phyloP scores from a whole-genome alignment of 2,888 invertebrate species.

The Leptinotarsa peninsularis region DNA sequence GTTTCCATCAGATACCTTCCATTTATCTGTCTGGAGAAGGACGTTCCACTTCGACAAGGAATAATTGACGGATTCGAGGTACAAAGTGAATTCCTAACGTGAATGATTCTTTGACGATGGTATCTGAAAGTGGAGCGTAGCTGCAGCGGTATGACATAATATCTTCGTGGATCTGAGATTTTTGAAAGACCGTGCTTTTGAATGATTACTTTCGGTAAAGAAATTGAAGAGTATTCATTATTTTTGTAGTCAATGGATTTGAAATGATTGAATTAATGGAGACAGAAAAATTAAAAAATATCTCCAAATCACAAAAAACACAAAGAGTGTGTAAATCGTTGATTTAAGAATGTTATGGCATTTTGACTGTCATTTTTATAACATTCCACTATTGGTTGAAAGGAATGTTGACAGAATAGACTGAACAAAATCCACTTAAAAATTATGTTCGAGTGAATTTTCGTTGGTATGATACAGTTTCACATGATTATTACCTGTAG shows the following conservation, averaged over 20 bases:
- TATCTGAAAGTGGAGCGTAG: constrained; percentile 45
- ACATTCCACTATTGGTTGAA: too few relatives aligned
- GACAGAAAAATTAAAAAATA: too few relatives aligned
- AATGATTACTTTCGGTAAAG: constrained; percentile 12
- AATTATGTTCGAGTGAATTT: too few relatives aligned
- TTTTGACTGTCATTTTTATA: too few relatives aligned
- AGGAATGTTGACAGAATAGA: too few relatives aligned
- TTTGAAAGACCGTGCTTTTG: constrained; percentile 12
- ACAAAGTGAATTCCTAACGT: constrained; percentile 62
- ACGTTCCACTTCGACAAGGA: constrained; percentile 54
- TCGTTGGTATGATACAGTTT: too few relatives aligned
- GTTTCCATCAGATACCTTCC: constrained; percentile 42
- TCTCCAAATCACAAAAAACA: too few relatives aligned
- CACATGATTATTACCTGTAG: too few relatives aligned
- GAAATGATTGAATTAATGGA: background rate
- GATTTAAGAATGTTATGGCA: too few relatives aligned
- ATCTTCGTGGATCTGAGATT: constrained; percentile 26
- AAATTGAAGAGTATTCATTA: background rate
- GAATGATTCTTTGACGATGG: constrained; percentile 57
- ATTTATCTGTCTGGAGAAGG: constrained; percentile 44
- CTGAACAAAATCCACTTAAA: too few relatives aligned
- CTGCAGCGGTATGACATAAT: constrained; percentile 33
- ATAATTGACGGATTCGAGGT: constrained; percentile 63
- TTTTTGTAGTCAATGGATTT: background rate
- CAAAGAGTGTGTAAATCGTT: too few relatives aligned